Percentiles rank a stretch among this genome's conserved stretches.
Conservation (phyloP, 2,888 invertebrate genomes). For the Kryphioiulus occultus region DNA sequence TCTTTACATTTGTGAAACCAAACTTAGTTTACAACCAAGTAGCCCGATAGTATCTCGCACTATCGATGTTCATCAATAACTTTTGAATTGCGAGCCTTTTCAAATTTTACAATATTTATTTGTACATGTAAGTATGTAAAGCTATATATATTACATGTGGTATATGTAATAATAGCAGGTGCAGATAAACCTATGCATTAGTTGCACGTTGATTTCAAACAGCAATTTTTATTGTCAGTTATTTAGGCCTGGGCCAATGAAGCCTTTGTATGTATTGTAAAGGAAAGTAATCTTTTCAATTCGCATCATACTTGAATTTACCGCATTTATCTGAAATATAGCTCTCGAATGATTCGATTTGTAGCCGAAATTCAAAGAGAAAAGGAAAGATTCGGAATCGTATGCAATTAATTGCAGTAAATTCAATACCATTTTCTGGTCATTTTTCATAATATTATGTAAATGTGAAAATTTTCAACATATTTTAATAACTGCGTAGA, state of each 20-base stretch:
- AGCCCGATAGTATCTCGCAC: not conserved
- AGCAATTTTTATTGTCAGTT: not conserved
- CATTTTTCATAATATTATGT: constrained; percentile 15
- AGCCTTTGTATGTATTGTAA: not conserved
- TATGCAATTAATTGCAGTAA: not conserved
- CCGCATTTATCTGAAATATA: not conserved
- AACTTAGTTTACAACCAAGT: too few species aligned
- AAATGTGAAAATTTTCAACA: not conserved
- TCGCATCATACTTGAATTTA: constrained; percentile 16
- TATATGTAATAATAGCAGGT: constrained; percentile 7
- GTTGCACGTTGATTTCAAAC: not conserved
- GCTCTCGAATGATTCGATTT: not conserved
- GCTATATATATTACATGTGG: constrained; percentile 8
- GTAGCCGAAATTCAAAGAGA: not conserved
- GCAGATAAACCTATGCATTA: constrained; percentile 23
- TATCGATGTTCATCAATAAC: not conserved
- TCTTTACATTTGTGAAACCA: too few species aligned
- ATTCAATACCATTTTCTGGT: constrained; percentile 23
- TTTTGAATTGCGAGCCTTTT: not conserved
- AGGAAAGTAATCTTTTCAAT: not conserved
- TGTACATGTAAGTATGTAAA: constrained; percentile 2
- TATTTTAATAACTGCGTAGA: not conserved
- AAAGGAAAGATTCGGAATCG: not conserved
- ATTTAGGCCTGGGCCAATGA: not conserved
- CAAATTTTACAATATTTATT: constrained; percentile 11